Evolutionary conservation across 2,888 invertebrate species (phyloP), one percentile per base, ranked within the genome.

Genomic region (Hartigia nigra): DNA sequence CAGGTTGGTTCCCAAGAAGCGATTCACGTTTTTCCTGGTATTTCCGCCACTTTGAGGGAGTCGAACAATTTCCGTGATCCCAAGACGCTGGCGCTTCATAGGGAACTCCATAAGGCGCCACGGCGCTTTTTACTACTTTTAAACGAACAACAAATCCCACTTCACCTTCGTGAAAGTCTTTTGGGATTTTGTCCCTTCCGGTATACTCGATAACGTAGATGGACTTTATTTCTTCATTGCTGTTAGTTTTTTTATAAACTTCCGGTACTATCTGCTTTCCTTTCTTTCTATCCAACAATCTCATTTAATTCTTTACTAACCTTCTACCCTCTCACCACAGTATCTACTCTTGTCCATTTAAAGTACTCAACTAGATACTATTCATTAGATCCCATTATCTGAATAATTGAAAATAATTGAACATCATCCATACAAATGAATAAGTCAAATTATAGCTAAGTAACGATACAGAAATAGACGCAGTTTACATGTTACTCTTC

Each of bases 41-140:
- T 83, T 87, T 87, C 86, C 87, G 84, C 79, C 79, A 81, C 87
- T 84, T 84, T 86, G 81, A 83, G 81, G 82, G 83, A 83, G 80
- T 85, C 83, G 82, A 86, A 88, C 84, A 86, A 84, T 87, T 87
- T 88, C 87, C 88, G 85, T 34, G 39, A 69, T 39, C 76, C 31
- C 35, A 23, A 31, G 23, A 34, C 37, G n/a, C 75, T 31, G 37
- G 36, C 37, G 12, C 31, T 34, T 23, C 37, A 11, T 36, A 14
- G 75, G 32, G 74, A 74, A 12, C 55, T 39, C 9, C 55, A 9
- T 11, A 76, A 75, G 80, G 74, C 75, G 81, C 72, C 70, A 70
- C 69, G 35, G 35, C 5, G 76, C 76, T 85, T 85, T 84, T 85
- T 85, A 70, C 78, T 12, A 34, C 72, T 32, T 79, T 75, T 23